Evolutionary conservation across 2,797 vertebrate genomes (phyloP).

Genomic region (Characodon lateralis): DNA sequence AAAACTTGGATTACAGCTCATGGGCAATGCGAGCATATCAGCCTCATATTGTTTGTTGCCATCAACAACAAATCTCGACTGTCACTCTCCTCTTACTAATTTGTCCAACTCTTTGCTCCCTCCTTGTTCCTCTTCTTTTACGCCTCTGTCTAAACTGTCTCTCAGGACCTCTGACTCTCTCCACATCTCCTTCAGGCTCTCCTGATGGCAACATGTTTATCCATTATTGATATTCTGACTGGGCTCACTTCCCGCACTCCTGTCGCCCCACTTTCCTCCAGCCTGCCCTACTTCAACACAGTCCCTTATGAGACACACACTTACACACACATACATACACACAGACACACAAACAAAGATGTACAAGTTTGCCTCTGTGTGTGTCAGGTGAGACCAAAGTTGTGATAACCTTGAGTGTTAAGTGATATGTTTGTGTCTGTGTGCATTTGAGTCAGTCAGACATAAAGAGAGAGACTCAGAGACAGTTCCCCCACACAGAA

Average conservation of each 20-base stretch:
- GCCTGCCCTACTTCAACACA: constrained; percentile 77
- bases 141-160: constrained; percentile 46
- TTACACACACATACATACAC: neutral
- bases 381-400: constrained; percentile 50
- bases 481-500: constrained; percentile 57
- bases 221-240: constrained; percentile 80
- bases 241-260: constrained; percentile 64
- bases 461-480: constrained; percentile 57
- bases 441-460: constrained; percentile 53
- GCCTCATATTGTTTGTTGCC: too few species aligned
- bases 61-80: neutral
- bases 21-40: too few species aligned
- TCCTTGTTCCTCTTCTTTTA: constrained; percentile 18
- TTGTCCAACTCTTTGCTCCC: constrained; percentile 5
- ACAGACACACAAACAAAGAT: constrained; percentile 4
- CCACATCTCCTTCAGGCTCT: constrained; percentile 52
- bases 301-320: constrained; percentile 63
- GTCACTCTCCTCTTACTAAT: constrained; percentile 1
- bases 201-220: constrained; percentile 75
- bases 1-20: too few species aligned
- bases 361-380: constrained; percentile 36
- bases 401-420: constrained; percentile 59
- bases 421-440: constrained; percentile 42
- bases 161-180: constrained; percentile 31
- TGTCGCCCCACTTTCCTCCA: constrained; percentile 74